Conservation (phyloP, 2,113 vertebrate species). For the Anas platyrhynchos region DNA sequence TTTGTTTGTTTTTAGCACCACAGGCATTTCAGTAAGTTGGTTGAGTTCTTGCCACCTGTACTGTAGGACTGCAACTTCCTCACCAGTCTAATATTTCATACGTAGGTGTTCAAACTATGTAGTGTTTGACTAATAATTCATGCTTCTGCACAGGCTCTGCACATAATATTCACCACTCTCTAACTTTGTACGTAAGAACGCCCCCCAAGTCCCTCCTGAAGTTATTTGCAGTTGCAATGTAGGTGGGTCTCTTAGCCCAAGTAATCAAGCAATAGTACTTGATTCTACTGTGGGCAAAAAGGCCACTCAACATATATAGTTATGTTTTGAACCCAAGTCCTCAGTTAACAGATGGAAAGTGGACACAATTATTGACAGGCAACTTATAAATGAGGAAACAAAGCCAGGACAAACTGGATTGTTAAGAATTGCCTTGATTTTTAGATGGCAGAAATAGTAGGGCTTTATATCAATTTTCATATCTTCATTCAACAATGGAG, state of each 20-base stretch:
- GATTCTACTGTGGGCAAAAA: background rate
- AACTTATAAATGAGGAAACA: background rate
- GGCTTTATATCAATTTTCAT: background rate
- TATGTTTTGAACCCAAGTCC: background rate
- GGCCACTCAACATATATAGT: background rate
- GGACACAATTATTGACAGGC: background rate
- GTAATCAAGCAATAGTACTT: background rate
- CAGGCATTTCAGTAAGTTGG: background rate
- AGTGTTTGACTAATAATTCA: background rate
- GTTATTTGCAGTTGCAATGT: background rate
- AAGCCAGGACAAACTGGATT: background rate
- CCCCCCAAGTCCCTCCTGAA: background rate
- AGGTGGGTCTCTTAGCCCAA: background rate
- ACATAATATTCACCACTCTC: background rate
- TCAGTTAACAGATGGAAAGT: background rate
- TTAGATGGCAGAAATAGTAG: background rate
- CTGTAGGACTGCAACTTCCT: background rate
- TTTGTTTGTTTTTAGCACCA: background rate
- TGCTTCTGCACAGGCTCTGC: background rate
- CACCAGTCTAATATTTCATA: background rate
- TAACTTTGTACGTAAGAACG: background rate
- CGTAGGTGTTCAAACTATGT: background rate
- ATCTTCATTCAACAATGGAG: slow-evolving; percentile 27
- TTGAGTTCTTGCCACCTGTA: background rate
- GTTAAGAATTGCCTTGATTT: background rate